Evolutionary conservation across 2,797 vertebrate genomes (phyloP).

Genomic region (Amniataba percoides): DNA sequence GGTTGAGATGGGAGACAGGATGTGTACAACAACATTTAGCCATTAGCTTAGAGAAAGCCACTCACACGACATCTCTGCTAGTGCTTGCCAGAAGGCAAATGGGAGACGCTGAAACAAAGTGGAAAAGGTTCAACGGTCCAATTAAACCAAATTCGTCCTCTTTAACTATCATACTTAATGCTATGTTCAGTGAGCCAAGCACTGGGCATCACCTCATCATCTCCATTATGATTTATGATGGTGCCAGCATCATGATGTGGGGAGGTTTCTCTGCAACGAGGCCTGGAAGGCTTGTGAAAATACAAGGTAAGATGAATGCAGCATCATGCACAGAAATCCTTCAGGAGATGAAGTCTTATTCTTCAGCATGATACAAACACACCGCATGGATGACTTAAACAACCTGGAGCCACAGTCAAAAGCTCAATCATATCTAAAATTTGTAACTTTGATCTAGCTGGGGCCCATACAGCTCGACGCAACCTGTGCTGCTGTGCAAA

Average conservation of each 20-base stretch:
- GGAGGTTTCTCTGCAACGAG: not conserved
- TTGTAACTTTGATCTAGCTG: not conserved
- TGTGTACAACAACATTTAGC: not conserved
- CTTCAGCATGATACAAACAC: not conserved
- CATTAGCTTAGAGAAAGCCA: not conserved
- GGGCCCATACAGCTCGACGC: not conserved
- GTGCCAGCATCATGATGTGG: not conserved
- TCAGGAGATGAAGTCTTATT: not conserved
- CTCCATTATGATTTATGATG: constrained; percentile 12
- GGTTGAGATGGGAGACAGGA: not conserved
- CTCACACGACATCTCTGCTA: constrained; percentile 2
- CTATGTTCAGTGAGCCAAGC: not conserved
- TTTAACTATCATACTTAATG: constrained; percentile 7
- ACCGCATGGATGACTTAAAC: not conserved
- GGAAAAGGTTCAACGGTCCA: not conserved
- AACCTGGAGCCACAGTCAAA: not conserved
- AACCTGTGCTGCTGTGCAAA: constrained; percentile 15
- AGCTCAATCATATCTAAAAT: not conserved
- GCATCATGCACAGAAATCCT: not conserved
- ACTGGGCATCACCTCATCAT: constrained; percentile 3
- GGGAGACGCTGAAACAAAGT: not conserved
- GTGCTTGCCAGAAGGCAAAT: not conserved
- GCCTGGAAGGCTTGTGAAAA: not conserved
- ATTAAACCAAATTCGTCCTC: not conserved
- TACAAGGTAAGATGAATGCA: not conserved